Evolutionary conservation across 2,113 vertebrate species (phyloP).

Genomic region (Antigone vipio): DNA sequence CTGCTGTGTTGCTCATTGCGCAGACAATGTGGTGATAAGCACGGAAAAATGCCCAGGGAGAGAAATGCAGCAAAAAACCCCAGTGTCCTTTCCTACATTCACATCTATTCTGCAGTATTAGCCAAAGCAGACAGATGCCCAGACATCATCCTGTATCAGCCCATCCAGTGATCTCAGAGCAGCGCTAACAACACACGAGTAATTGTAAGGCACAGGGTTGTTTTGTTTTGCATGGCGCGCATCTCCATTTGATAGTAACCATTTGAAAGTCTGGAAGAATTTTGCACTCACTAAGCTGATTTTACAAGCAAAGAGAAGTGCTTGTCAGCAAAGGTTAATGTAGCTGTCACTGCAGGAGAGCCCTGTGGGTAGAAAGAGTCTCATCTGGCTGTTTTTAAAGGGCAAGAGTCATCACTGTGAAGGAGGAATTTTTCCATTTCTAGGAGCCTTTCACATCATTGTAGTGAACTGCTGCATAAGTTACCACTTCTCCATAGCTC

Average conservation of each 20-base stretch:
- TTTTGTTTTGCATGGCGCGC: slow-evolving; percentile 14
- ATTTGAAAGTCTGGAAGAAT: slow-evolving; percentile 51
- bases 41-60: neutral
- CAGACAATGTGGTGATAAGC: slow-evolving; percentile 4
- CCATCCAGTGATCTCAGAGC: neutral
- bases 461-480: neutral
- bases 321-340: slow-evolving; percentile 67
- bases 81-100: neutral
- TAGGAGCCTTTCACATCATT: neutral
- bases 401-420: slow-evolving; percentile 46
- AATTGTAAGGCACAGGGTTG: neutral
- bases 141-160: neutral
- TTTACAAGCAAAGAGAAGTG: slow-evolving; percentile 60
- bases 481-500: neutral
- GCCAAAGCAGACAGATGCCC: slow-evolving; percentile 34
- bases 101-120: neutral
- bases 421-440: slow-evolving; percentile 32
- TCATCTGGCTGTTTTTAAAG: slow-evolving; percentile 66
- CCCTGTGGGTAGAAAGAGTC: slow-evolving; percentile 53
- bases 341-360: slow-evolving; percentile 62
- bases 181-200: neutral
- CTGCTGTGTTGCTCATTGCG: neutral
- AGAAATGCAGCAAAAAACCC: neutral
- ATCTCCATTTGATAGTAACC: slow-evolving; percentile 21
- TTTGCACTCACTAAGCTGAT: slow-evolving; percentile 62